Evolutionary conservation across 2,113 vertebrate species (phyloP).

Genomic region (Neoarius graeffei): DNA sequence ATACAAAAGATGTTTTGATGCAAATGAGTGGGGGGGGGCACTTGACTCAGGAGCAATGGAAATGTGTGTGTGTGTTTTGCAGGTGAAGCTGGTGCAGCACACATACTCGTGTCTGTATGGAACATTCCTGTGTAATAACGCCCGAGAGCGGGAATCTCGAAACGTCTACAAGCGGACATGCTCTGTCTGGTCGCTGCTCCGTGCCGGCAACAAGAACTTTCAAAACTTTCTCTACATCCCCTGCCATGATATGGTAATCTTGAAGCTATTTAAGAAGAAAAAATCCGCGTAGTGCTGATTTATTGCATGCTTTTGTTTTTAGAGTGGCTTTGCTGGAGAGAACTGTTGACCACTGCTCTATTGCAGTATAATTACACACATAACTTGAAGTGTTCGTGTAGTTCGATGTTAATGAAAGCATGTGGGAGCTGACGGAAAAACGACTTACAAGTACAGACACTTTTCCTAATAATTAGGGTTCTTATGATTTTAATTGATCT

Average conservation of each 20-base stretch:
- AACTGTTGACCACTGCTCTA: not conserved
- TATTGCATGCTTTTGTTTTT: not conserved
- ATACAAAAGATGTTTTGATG: not conserved
- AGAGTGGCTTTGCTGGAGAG: not conserved
- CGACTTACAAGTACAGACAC: not conserved
- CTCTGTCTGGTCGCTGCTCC: slow-evolving; percentile 94
- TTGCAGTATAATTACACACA: not conserved
- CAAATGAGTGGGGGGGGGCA: not conserved
- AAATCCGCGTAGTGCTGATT: not conserved
- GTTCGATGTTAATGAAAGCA: slow-evolving; percentile 3
- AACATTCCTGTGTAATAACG: slow-evolving; percentile 96
- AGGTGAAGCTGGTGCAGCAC: slow-evolving; percentile 98
- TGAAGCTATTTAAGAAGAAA: not conserved
- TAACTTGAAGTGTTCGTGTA: not conserved
- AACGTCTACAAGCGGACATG: slow-evolving; percentile 94
- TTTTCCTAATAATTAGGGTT: not conserved
- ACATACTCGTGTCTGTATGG: slow-evolving; percentile 97
- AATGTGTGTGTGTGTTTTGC: slow-evolving; percentile 15
- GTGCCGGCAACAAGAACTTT: slow-evolving; percentile 96
- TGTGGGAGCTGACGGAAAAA: not conserved
- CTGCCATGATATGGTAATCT: slow-evolving; percentile 84
- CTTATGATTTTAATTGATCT: no score
- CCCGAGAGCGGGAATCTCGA: slow-evolving; percentile 86
- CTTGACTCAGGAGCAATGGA: not conserved
- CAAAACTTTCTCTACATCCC: slow-evolving; percentile 98